Conservation (phyloP, 2,113 vertebrate species). For the Globicephala melas region DNA sequence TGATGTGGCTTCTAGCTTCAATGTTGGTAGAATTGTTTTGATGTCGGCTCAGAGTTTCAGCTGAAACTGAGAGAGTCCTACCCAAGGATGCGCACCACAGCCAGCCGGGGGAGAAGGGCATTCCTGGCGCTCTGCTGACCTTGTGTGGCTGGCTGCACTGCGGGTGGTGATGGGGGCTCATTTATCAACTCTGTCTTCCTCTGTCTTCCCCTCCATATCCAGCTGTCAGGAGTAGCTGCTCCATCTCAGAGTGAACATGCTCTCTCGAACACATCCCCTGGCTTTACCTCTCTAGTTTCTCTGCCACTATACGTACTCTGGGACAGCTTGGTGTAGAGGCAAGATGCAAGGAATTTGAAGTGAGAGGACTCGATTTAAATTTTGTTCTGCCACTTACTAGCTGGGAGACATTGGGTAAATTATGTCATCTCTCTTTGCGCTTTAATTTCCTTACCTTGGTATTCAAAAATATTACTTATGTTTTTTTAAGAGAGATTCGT, state of each 20-base stretch:
- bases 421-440: not conserved
- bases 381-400: not conserved
- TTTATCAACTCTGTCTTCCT: not conserved
- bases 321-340: not conserved
- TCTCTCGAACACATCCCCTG: too few species aligned
- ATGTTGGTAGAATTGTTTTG: not conserved
- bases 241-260: not conserved
- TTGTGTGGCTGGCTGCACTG: not conserved
- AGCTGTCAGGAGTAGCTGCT: not conserved
- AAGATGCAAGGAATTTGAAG: not conserved
- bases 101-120: fast-evolving
- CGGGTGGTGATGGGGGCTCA: too few species aligned
- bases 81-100: not conserved
- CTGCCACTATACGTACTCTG: not conserved
- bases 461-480: not conserved
- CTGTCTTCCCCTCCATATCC: not conserved
- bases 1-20: not conserved
- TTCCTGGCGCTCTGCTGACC: not conserved
- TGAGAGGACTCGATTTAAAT: not conserved
- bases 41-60: not conserved
- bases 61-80: too few species aligned
- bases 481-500: not conserved
- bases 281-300: not conserved
- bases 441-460: not conserved
- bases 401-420: not conserved